phyloP scores from a whole-genome alignment of 2,113 vertebrate species.

The Silurus glanis region DNA sequence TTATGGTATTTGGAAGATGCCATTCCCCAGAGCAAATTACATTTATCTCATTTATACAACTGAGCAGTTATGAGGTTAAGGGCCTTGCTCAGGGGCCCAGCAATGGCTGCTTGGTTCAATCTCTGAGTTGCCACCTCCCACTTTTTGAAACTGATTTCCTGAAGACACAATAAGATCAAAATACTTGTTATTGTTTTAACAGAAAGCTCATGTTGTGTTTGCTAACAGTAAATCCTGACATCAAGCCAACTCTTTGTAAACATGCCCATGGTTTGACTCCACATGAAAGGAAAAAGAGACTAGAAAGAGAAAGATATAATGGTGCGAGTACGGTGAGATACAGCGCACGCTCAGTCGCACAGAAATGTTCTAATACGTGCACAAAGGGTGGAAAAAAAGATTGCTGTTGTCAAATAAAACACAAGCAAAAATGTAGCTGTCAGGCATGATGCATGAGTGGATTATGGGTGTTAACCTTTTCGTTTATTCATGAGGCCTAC shows the following conservation, averaged over 20 bases:
- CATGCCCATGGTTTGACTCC: not conserved
- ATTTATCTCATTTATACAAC: no score
- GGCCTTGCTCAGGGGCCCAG: no score
- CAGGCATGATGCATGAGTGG: constrained; percentile 34
- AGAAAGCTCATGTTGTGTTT: not conserved
- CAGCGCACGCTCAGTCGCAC: not conserved
- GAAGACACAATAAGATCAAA: not conserved
- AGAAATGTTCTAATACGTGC: constrained; percentile 10
- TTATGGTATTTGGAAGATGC: no score
- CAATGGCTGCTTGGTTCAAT: no score
- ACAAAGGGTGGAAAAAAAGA: not conserved
- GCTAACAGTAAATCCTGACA: not conserved
- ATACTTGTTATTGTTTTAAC: not conserved
- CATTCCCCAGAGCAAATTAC: no score
- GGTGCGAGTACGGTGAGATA: not conserved
- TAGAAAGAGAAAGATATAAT: not conserved
- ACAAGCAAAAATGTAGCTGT: constrained; percentile 24
- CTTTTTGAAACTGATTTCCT: not conserved
- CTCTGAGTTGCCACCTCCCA: not conserved
- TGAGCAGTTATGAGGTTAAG: no score
- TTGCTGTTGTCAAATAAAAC: constrained; percentile 31
- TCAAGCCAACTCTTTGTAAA: not conserved
- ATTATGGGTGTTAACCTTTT: constrained; percentile 38
- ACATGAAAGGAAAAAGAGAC: not conserved
- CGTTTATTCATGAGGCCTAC: constrained; percentile 38